Percentiles rank a stretch among this genome's conserved stretches.
Conservation (phyloP, 2,113 vertebrate species). For the Hyaena hyaena region DNA sequence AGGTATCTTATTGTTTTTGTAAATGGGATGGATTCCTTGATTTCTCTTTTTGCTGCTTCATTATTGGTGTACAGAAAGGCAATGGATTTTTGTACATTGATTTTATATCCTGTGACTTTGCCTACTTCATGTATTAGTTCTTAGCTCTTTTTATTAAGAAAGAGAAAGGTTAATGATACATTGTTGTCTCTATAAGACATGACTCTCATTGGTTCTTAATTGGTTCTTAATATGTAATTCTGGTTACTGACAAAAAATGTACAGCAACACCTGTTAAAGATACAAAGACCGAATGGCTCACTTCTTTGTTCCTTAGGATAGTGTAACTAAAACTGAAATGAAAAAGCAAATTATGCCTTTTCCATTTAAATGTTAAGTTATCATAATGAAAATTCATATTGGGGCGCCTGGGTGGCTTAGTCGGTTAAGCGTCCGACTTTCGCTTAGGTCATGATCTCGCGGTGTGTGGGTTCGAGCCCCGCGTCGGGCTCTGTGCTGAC, state of each 20-base stretch:
- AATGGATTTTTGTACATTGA: too few species aligned
- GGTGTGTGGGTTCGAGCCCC: too few species aligned
- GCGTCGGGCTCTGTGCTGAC: too few species aligned
- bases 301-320: neutral
- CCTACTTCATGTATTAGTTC: too few species aligned
- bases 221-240: slow-evolving; percentile 3
- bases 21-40: too few species aligned
- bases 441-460: too few species aligned
- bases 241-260: neutral
- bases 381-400: neutral
- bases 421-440: too few species aligned
- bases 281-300: neutral
- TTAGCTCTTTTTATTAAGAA: neutral
- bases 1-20: too few species aligned
- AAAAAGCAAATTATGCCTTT: neutral
- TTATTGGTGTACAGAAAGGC: too few species aligned
- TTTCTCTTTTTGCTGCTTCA: too few species aligned
- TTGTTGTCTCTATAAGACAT: neutral
- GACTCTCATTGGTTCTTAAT: neutral
- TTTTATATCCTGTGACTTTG: too few species aligned
- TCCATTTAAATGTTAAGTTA: neutral
- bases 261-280: neutral
- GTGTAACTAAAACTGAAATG: neutral
- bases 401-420: too few species aligned
- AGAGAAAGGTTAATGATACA: neutral